phyloP scores from a whole-genome alignment of 2,113 vertebrate species.

The Lagopus muta region DNA sequence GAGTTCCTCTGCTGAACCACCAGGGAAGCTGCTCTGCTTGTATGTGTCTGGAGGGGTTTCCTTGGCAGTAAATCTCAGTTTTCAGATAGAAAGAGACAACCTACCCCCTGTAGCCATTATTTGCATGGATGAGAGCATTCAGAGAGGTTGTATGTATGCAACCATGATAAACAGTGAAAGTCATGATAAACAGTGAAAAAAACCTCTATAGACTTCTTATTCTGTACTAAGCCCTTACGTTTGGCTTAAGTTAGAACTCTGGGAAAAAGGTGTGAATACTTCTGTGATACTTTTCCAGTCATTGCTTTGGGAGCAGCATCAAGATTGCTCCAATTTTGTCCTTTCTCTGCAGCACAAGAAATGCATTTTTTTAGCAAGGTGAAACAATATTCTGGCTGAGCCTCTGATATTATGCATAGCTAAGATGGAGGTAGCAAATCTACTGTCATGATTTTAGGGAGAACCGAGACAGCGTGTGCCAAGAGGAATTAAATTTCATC shows the following conservation, averaged over 20 bases:
- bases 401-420: neutral
- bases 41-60: neutral
- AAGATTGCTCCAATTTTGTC: neutral
- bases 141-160: fast-evolving
- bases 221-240: neutral
- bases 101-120: fast-evolving
- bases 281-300: fast-evolving
- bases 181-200: neutral
- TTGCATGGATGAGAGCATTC: neutral
- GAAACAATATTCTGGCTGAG: neutral
- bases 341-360: neutral
- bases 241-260: neutral
- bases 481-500: neutral
- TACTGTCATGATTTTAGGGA: neutral
- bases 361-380: neutral
- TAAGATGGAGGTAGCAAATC: neutral
- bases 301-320: neutral
- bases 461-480: neutral
- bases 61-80: neutral
- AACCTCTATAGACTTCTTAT: neutral
- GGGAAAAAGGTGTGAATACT: neutral
- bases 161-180: neutral
- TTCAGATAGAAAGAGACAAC: neutral
- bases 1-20: neutral
- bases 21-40: neutral